These are phyloP conservation scores for Microctenopoma stevenorrisi DNA, from an alignment of 2,797 vertebrate genomes.

Conservation along the genomic window DNA sequence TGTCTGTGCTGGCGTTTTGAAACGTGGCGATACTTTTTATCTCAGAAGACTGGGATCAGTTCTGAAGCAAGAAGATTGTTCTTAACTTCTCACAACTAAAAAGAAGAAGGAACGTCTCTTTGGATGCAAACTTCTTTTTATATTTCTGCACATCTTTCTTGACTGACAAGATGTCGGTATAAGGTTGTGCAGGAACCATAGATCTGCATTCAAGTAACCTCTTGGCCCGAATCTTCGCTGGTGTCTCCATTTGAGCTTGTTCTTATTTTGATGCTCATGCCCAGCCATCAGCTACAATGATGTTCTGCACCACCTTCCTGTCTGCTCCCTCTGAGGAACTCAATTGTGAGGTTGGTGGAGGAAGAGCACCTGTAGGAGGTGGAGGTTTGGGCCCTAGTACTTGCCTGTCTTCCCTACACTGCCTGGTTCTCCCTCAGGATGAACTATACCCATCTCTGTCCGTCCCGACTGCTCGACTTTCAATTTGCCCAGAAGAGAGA, in stretches of 20 bases:
- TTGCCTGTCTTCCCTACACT: conserved; percentile 85
- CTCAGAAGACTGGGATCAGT: conserved; percentile 1
- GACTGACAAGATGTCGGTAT: background rate
- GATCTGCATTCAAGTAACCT: background rate
- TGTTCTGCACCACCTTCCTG: conserved; percentile 89
- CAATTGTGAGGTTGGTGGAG: conserved; percentile 44
- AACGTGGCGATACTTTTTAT: background rate
- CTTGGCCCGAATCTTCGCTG: background rate
- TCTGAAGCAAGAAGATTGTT: conserved; percentile 2
- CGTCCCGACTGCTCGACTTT: conserved; percentile 55
- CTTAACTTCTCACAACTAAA: background rate
- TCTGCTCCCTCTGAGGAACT: conserved; percentile 81
- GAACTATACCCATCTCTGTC: conserved; percentile 79
- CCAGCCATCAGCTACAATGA: conserved; percentile 56
- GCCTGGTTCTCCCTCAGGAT: conserved; percentile 86
- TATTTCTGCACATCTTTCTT: conserved; percentile 4
- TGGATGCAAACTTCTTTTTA: background rate
- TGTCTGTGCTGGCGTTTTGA: conserved; percentile 9
- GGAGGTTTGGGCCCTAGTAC: conserved; percentile 66
- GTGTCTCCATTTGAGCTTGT: background rate
- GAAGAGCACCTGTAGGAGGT: conserved; percentile 26
- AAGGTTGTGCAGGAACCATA: background rate
- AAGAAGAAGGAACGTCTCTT: background rate
- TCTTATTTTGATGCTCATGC: conserved; percentile 1
- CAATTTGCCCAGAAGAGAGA: conserved; percentile 63